A percentile compares a stretch with the other conserved stretches of the same genome.
phyloP scores from a whole-genome alignment of 23 tunicate genomes.

The Diplosoma virens region DNA sequence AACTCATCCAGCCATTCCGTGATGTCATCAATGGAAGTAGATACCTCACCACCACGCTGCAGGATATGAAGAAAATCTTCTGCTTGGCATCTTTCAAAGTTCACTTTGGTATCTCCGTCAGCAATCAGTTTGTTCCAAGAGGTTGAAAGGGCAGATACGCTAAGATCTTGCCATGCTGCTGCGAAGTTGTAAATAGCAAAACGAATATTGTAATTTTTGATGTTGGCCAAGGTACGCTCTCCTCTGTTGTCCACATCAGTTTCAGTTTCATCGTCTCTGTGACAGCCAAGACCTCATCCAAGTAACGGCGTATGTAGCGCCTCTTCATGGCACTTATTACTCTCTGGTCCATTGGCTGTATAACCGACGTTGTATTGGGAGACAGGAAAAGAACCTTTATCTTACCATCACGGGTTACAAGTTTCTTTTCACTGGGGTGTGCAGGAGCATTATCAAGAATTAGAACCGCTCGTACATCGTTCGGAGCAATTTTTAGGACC shows the following conservation, averaged over 20 bases:
- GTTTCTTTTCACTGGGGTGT: too few species aligned
- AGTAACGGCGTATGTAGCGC: neutral
- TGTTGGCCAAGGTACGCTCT: neutral
- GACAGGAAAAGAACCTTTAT: neutral
- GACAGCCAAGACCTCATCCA: conserved; percentile 15
- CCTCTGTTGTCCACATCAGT: conserved; percentile 2
- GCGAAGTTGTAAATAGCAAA: conserved; percentile 5
- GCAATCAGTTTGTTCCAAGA: conserved; percentile 20
- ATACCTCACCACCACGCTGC: conserved; percentile 43
- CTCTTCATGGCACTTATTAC: conserved; percentile 16
- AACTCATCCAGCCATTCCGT: conserved; percentile 29
- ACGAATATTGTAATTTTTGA: neutral
- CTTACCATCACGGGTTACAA: conserved; percentile 13
- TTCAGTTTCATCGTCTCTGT: conserved; percentile 8
- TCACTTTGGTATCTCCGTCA: conserved; percentile 12
- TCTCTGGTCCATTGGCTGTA: conserved; percentile 9
- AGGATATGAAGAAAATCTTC: conserved; percentile 15
- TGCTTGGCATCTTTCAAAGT: conserved; percentile 22
- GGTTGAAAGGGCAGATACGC: neutral
- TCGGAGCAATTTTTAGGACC: conserved; percentile 6
- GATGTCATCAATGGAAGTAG: conserved; percentile 34
- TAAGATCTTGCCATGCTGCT: neutral
- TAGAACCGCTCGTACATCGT: conserved; percentile 10
- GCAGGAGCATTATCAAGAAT: conserved; percentile 8
- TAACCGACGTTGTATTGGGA: conserved; percentile 10